phyloP scores from a whole-genome alignment of 2,113 vertebrate genomes.

The Cyrtonyx montezumae region DNA sequence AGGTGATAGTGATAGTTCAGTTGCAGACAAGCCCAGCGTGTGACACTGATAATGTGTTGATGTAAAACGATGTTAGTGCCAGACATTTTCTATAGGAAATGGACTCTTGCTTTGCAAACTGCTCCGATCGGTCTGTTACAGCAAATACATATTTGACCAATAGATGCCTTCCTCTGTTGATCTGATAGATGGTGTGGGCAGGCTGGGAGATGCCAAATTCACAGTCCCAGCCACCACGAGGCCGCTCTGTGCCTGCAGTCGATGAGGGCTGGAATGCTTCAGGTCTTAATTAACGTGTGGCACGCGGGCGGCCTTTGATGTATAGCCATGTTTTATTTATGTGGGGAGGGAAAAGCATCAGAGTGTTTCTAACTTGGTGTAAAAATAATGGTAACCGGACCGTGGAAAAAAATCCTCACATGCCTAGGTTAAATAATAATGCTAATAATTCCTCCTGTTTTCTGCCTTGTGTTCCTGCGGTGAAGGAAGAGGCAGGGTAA shows the following conservation, averaged over 20 bases:
- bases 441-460: background rate
- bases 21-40: background rate
- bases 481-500: background rate
- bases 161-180: background rate
- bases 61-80: background rate
- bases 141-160: background rate
- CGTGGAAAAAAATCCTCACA: background rate
- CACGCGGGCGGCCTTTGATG: background rate
- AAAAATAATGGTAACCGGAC: background rate
- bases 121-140: background rate
- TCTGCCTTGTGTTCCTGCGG: background rate
- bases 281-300: background rate
- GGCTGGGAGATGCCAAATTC: background rate
- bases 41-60: background rate
- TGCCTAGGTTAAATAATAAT: background rate
- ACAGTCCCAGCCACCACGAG: background rate
- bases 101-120: background rate
- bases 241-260: fast-evolving
- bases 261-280: background rate
- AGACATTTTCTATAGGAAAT: fast-evolving
- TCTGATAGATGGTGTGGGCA: fast-evolving
- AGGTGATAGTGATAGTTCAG: background rate
- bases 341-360: background rate
- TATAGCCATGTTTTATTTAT: slow-evolving; percentile 1
- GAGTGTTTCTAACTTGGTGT: background rate